Evolutionary conservation across 2,113 vertebrate species (phyloP).

Genomic region (Lucifuga dentata): DNA sequence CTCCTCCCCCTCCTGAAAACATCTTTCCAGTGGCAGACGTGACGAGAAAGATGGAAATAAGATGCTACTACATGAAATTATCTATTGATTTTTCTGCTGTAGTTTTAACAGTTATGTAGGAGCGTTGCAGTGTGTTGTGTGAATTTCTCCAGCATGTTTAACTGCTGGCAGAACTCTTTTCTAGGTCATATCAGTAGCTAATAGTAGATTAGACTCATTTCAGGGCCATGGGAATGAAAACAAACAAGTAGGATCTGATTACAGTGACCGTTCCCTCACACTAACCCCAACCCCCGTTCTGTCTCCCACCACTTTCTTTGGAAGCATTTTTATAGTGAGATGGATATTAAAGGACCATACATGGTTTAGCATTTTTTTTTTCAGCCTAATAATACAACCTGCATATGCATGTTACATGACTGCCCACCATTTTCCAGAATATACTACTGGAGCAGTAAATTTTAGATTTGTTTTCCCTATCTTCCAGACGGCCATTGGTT

Average conservation of each 20-base stretch:
- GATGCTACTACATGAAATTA: conserved; percentile 69
- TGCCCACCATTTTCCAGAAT: too few relatives aligned
- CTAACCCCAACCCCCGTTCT: conserved; percentile 3
- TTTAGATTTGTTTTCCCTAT: too few relatives aligned
- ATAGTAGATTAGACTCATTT: conserved; percentile 69
- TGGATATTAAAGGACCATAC: too few relatives aligned
- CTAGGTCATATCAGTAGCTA: conserved; percentile 65
- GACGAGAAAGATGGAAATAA: conserved; percentile 59
- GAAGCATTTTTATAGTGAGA: conserved; percentile 53
- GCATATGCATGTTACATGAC: too few relatives aligned
- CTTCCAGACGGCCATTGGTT: too few relatives aligned
- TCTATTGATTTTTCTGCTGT: conserved; percentile 74
- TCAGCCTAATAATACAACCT: too few relatives aligned
- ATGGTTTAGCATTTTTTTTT: too few relatives aligned
- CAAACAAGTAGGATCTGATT: conserved; percentile 73
- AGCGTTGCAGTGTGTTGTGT: conserved; percentile 36
- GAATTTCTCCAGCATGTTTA: conserved; percentile 47
- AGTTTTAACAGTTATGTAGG: conserved; percentile 35
- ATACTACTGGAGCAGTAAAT: too few relatives aligned
- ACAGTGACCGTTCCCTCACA: conserved; percentile 49
- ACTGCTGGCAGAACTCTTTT: conserved; percentile 53
- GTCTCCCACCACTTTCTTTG: conserved; percentile 30
- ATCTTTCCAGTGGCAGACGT: conserved; percentile 41
- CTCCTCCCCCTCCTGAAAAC: conserved; percentile 7
- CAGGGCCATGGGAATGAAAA: conserved; percentile 80